A percentile compares a stretch with the other conserved stretches of the same genome.
Evolutionary conservation across 2,797 vertebrate genomes (phyloP).

Genomic region (Dryobates pubescens): DNA sequence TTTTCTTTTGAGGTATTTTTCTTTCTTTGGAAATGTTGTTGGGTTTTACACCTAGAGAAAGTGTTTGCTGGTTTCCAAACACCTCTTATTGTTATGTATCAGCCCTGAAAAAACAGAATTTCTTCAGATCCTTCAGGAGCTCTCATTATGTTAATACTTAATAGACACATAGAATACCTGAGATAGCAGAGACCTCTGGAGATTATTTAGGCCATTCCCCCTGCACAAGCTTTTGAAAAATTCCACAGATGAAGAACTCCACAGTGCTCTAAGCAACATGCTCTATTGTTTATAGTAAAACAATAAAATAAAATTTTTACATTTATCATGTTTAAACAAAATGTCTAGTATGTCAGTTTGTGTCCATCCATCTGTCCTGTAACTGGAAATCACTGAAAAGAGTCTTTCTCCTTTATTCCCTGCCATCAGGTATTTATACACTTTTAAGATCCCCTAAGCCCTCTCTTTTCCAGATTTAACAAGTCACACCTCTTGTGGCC

Average conservation of each 20-base stretch:
- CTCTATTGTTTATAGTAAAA: background rate
- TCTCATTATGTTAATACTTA: background rate
- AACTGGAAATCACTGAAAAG: background rate
- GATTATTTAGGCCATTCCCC: background rate
- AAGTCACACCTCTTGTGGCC: background rate
- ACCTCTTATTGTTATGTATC: background rate
- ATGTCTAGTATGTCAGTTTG: background rate
- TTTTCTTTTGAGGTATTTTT: background rate
- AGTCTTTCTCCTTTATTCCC: background rate
- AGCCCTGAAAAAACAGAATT: background rate
- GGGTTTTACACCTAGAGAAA: background rate
- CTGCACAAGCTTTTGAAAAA: background rate
- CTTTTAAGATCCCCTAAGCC: background rate
- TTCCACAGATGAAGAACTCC: background rate
- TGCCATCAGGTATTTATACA: background rate
- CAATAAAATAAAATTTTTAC: background rate
- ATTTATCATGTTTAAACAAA: background rate
- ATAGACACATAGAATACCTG: background rate
- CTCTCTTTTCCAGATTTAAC: background rate
- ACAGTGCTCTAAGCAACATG: background rate
- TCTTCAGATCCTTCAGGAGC: background rate
- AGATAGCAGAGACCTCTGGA: background rate
- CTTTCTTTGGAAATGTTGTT: background rate
- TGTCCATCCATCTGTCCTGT: background rate
- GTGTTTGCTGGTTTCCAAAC: background rate